Conservation (phyloP, 1,140 invertebrate genomes). For the Lanistes nyassanus region DNA sequence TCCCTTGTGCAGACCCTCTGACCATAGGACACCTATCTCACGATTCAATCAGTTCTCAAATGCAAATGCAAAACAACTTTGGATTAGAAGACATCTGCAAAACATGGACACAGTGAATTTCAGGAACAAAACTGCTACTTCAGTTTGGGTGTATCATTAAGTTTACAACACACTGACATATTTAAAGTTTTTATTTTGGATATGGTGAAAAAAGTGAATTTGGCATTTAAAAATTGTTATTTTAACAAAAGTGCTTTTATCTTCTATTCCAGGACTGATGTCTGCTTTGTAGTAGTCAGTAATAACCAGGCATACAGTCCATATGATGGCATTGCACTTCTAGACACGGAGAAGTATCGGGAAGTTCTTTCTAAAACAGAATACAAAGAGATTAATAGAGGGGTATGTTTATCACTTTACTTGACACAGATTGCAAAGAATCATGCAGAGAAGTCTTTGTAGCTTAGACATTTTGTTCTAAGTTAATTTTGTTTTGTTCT, state of each 20-base stretch:
- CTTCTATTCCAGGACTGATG: conserved; percentile 38
- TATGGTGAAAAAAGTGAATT: too few relatives aligned
- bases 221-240: background rate
- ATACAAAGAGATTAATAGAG: conserved; percentile 1
- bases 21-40: too few relatives aligned
- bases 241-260: background rate
- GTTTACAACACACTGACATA: too few relatives aligned
- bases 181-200: too few relatives aligned
- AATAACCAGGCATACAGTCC: conserved; percentile 21
- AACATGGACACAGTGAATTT: too few relatives aligned
- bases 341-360: background rate
- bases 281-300: conserved; percentile 37
- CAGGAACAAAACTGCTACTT: too few relatives aligned
- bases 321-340: conserved; percentile 4
- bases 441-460: background rate
- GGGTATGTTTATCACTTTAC: background rate
- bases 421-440: background rate
- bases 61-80: too few relatives aligned
- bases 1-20: too few relatives aligned
- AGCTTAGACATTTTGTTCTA: background rate
- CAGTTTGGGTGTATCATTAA: too few relatives aligned
- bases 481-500: background rate
- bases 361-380: conserved; percentile 28
- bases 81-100: too few relatives aligned
- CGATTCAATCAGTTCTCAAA: too few relatives aligned